Conservation (phyloP, 2,888 invertebrate species). For the Xestia ashworthii region DNA sequence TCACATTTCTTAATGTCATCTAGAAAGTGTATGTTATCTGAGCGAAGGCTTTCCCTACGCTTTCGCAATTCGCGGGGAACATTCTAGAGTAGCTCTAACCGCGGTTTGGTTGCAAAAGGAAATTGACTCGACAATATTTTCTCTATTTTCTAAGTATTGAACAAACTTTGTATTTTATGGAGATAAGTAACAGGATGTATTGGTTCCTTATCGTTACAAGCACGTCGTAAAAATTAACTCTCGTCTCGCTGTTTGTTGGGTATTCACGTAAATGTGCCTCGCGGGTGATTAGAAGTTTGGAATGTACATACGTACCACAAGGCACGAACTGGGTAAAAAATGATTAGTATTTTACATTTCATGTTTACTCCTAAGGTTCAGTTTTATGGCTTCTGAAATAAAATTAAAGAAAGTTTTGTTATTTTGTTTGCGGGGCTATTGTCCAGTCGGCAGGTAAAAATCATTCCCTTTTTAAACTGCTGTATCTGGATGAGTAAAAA, state of each 20-base stretch:
- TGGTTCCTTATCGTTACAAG: slow-evolving; percentile 38
- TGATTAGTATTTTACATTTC: neutral
- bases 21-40: slow-evolving; percentile 35
- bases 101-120: slow-evolving; percentile 46
- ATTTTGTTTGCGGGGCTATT: neutral
- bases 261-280: neutral
- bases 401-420: neutral
- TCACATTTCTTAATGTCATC: slow-evolving; percentile 25
- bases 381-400: neutral
- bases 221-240: slow-evolving; percentile 15
- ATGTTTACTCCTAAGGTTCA: neutral
- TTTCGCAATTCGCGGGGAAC: slow-evolving; percentile 50
- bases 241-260: neutral
- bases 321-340: neutral
- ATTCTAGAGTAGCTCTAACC: slow-evolving; percentile 52
- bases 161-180: slow-evolving; percentile 53
- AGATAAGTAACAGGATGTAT: slow-evolving; percentile 34
- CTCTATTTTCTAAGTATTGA: slow-evolving; percentile 47
- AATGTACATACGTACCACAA: neutral
- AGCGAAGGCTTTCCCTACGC: slow-evolving; percentile 53
- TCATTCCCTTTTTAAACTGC: too few species aligned
- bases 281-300: slow-evolving; percentile 3
- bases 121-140: slow-evolving; percentile 40
- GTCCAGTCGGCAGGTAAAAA: too few species aligned
- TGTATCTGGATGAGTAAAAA: too few species aligned